These are phyloP conservation scores for Diabrotica undecimpunctata DNA, from an alignment of 1,140 invertebrate genomes.

Conservation along the genomic window DNA sequence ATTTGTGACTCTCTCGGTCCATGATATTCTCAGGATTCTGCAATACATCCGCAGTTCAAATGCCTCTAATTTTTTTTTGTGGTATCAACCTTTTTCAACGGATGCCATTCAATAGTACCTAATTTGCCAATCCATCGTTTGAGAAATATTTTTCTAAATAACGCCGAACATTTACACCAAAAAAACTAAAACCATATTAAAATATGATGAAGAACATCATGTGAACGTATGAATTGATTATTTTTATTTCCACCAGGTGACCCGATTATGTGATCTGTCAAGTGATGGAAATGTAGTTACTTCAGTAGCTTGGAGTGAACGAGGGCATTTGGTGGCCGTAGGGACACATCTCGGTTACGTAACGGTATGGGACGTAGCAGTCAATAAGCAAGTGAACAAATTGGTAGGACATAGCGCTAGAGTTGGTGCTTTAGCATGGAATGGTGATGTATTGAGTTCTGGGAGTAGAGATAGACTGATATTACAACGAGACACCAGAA, in stretches of 20 bases:
- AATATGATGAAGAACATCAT: no score
- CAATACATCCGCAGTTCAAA: no score
- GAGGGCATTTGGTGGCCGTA: slow-evolving; percentile 93
- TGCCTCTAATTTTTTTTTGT: no score
- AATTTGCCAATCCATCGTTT: no score
- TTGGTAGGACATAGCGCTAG: slow-evolving; percentile 89
- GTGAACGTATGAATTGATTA: background rate
- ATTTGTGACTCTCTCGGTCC: no score
- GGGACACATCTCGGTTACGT: slow-evolving; percentile 96
- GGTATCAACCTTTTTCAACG: no score
- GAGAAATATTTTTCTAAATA: no score
- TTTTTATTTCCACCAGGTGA: slow-evolving; percentile 57
- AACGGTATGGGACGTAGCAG: slow-evolving; percentile 95
- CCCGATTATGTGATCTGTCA: slow-evolving; percentile 92
- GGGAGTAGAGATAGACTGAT: slow-evolving; percentile 94
- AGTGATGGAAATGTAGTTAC: slow-evolving; percentile 93
- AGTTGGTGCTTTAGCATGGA: slow-evolving; percentile 96
- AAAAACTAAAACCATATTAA: no score
- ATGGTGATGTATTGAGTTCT: slow-evolving; percentile 93
- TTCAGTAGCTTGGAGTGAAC: slow-evolving; percentile 98
- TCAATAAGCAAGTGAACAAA: slow-evolving; percentile 91
- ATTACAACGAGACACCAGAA: slow-evolving; percentile 89
- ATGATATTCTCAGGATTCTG: no score
- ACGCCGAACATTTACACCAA: no score
- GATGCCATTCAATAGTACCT: no score